Evolutionary conservation across 2,888 invertebrate genomes (phyloP).

Genomic region (Aplocera efformata): DNA sequence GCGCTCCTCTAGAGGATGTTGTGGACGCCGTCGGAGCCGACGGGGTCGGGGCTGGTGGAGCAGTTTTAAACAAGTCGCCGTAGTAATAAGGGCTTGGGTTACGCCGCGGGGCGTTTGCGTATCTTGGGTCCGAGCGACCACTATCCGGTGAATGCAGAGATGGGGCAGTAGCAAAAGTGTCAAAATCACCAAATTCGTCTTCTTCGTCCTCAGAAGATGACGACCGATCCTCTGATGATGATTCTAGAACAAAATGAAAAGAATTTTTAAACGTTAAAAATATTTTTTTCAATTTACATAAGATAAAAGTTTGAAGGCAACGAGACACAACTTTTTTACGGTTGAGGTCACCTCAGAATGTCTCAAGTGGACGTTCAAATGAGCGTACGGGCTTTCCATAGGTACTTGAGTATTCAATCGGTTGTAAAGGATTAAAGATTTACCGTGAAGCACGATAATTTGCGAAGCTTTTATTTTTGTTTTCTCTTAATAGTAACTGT

Average conservation of each 20-base stretch:
- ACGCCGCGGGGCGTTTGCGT: constrained; percentile 81
- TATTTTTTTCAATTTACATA: background rate
- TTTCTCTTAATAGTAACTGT: no score
- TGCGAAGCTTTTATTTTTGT: no score
- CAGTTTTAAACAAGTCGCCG: constrained; percentile 85
- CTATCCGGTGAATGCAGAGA: constrained; percentile 86
- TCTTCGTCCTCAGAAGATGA: constrained; percentile 82
- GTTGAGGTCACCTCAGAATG: constrained; percentile 38
- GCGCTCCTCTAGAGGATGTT: constrained; percentile 72
- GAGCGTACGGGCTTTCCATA: constrained; percentile 46
- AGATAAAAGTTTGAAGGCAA: constrained; percentile 38
- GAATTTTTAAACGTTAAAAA: constrained; percentile 15
- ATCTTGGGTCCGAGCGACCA: constrained; percentile 77
- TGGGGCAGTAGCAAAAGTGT: constrained; percentile 73
- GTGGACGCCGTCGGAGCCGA: constrained; percentile 73
- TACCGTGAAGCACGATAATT: no score
- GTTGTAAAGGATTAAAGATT: constrained; percentile 37
- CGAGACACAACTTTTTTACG: constrained; percentile 45
- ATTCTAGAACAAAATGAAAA: constrained; percentile 50
- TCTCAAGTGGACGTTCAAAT: constrained; percentile 57
- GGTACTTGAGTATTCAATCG: constrained; percentile 40
- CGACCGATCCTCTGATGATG: constrained; percentile 65
- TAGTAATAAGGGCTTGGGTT: constrained; percentile 92
- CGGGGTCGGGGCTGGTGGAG: constrained; percentile 65
- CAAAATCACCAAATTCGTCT: constrained; percentile 79